Conservation (phyloP, 2,888 invertebrate genomes). For the Tricholauxania praeusta region DNA sequence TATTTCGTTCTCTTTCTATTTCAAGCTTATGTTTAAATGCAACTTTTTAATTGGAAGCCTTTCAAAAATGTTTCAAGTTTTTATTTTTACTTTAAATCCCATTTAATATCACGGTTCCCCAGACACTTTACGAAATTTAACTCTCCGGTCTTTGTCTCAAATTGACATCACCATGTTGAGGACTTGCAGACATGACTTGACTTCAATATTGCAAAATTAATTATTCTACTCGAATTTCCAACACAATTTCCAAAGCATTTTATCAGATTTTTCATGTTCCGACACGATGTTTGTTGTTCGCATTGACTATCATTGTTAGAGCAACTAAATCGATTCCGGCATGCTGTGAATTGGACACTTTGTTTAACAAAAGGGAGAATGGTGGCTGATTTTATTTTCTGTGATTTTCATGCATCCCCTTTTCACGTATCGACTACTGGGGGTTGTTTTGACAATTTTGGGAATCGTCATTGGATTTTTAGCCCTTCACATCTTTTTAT, state of each 20-base stretch:
- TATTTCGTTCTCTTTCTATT: no score
- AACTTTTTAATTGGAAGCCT: not conserved
- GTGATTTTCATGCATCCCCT: constrained; percentile 45
- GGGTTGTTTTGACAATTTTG: not conserved
- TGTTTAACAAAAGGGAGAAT: not conserved
- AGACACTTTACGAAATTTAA: not conserved
- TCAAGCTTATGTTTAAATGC: no score
- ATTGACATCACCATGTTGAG: not conserved
- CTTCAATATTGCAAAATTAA: constrained; percentile 45
- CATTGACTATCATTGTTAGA: constrained; percentile 18
- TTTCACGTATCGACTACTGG: not conserved
- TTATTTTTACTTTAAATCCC: not conserved
- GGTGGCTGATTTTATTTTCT: constrained; percentile 39
- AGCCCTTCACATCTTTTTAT: not conserved
- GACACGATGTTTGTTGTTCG: constrained; percentile 11
- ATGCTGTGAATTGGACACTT: not conserved
- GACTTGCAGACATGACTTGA: constrained; percentile 32
- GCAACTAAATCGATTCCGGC: not conserved
- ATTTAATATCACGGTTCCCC: no score
- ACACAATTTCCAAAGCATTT: constrained; percentile 44
- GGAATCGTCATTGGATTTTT: constrained; percentile 5
- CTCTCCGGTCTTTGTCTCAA: constrained; percentile 2
- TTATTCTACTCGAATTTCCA: constrained; percentile 49
- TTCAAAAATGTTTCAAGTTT: not conserved
- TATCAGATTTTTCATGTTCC: constrained; percentile 46